Percentiles rank a stretch among this genome's conserved stretches.
Evolutionary conservation across 2,113 vertebrate genomes (phyloP).

Genomic region (Leptobrachium ailaonicum): DNA sequence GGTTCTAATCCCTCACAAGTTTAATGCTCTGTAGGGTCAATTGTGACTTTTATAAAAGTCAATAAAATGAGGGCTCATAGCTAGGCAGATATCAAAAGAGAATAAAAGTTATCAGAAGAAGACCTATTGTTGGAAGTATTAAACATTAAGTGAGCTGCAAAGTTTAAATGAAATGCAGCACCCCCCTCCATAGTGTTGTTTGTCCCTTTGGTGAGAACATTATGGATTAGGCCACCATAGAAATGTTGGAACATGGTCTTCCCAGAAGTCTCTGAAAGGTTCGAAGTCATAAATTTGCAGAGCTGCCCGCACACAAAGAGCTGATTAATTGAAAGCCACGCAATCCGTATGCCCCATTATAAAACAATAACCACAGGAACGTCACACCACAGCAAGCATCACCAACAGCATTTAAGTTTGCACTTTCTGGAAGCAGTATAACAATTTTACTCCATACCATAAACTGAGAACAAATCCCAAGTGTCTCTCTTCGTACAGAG

Average conservation of each 20-base stretch:
- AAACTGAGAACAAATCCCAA: conserved; percentile 70
- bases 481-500: conserved; percentile 61
- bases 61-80: too few relatives aligned
- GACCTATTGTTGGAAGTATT: too few relatives aligned
- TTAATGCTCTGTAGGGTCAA: too few relatives aligned
- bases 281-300: conserved; percentile 98
- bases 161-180: too few relatives aligned
- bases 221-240: too few relatives aligned
- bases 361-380: conserved; percentile 85
- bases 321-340: conserved; percentile 97
- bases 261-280: conserved; percentile 88
- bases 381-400: conserved; percentile 76
- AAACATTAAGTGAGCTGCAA: too few relatives aligned
- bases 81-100: too few relatives aligned
- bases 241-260: conserved; percentile 84
- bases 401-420: conserved; percentile 70
- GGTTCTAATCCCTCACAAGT: too few relatives aligned
- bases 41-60: too few relatives aligned
- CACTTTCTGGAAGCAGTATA: conserved; percentile 73
- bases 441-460: conserved; percentile 78
- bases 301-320: conserved; percentile 91
- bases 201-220: too few relatives aligned
- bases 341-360: conserved; percentile 80
- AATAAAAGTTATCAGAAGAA: too few relatives aligned
- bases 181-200: too few relatives aligned